Conservation (phyloP, 2,113 vertebrate genomes). For the Hippocampus abdominalis region DNA sequence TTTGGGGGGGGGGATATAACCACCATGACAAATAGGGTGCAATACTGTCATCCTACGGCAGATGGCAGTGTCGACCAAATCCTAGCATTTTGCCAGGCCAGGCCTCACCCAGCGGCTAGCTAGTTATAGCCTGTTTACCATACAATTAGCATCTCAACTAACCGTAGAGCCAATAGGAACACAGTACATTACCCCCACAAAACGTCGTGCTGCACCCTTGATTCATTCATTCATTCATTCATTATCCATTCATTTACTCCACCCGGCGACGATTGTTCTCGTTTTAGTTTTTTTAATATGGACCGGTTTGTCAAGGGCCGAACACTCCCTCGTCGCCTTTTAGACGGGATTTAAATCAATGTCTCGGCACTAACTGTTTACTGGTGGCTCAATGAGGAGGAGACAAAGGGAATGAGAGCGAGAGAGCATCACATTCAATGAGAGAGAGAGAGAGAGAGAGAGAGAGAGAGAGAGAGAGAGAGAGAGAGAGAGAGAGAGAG, state of each 20-base stretch:
- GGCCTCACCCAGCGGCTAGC: conserved; percentile 25
- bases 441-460: conserved; percentile 6
- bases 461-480: neutral
- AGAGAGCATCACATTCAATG: neutral
- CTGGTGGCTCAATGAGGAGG: conserved; percentile 49
- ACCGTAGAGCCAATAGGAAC: neutral
- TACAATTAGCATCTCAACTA: conserved; percentile 3
- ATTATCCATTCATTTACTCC: neutral
- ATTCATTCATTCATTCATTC: neutral
- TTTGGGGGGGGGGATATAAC: neutral
- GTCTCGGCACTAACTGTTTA: conserved; percentile 33
- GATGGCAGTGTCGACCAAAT: conserved; percentile 51
- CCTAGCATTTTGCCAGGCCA: neutral
- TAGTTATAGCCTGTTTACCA: neutral
- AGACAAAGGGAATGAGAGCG: conserved; percentile 46
- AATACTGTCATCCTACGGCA: conserved; percentile 42
- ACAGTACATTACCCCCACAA: neutral
- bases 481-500: conserved; percentile 19
- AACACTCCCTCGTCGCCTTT: neutral
- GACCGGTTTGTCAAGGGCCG: neutral
- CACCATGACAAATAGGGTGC: conserved; percentile 7
- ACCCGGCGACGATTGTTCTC: neutral
- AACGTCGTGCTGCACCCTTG: neutral
- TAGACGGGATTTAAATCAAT: conserved; percentile 3
- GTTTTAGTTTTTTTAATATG: neutral